Conservation (phyloP, 2,888 invertebrate species). For the Pollenia angustigena region DNA sequence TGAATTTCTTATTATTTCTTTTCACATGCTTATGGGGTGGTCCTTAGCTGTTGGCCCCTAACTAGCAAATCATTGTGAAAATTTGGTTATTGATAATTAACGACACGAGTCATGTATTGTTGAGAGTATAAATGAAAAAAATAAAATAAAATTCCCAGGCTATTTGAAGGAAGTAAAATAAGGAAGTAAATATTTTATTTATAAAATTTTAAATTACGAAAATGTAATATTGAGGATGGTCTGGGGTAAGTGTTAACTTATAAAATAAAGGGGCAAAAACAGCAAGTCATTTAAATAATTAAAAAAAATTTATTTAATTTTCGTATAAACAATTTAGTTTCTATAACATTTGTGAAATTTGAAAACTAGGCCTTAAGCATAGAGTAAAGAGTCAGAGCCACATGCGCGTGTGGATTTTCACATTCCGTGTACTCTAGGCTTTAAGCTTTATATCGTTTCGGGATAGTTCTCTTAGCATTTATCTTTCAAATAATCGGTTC, state of each 20-base stretch:
- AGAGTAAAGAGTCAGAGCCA: too few species aligned
- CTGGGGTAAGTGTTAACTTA: not conserved
- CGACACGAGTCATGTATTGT: conserved; percentile 62
- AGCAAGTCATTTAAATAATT: too few species aligned
- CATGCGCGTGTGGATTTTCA: too few species aligned
- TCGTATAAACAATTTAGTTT: too few species aligned
- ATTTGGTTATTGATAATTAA: conserved; percentile 28
- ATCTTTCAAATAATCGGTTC: too few species aligned
- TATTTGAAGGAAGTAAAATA: not conserved
- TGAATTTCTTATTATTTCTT: not conserved
- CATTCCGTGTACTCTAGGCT: too few species aligned
- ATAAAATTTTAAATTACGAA: not conserved
- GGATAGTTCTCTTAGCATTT: too few species aligned
- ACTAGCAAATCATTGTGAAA: conserved; percentile 7
- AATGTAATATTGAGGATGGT: not conserved
- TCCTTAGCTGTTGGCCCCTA: conserved; percentile 1
- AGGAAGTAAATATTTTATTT: not conserved
- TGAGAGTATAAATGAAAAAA: conserved; percentile 27
- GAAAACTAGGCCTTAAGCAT: too few species aligned
- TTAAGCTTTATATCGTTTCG: too few species aligned
- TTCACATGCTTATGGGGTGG: conserved; percentile 35
- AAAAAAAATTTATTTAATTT: too few species aligned
- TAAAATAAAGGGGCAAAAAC: too few species aligned
- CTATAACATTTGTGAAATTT: too few species aligned
- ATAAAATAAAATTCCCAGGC: conserved; percentile 33